These are phyloP conservation scores for Sericinus montela DNA, from an alignment of 2,888 invertebrate genomes.

Conservation along the genomic window DNA sequence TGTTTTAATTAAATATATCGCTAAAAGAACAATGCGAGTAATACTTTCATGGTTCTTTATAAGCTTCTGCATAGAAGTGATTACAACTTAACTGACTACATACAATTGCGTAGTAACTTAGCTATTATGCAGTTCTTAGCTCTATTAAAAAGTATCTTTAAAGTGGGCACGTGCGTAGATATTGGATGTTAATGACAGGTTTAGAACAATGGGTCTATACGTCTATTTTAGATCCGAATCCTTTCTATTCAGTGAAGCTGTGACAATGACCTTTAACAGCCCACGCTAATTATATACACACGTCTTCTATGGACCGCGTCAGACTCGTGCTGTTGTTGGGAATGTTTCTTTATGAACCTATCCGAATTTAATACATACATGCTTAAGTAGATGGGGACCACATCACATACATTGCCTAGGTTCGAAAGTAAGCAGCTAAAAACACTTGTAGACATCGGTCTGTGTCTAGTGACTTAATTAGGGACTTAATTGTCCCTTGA, in stretches of 20 bases:
- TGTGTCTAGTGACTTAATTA: too few species aligned
- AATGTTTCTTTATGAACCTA: constrained; percentile 39
- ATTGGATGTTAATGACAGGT: constrained; percentile 22
- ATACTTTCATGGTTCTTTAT: too few species aligned
- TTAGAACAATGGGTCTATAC: constrained; percentile 44
- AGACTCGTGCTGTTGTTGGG: constrained; percentile 51
- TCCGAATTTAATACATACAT: constrained; percentile 3
- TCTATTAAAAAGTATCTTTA: neutral
- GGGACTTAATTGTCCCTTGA: too few species aligned
- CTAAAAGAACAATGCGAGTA: too few species aligned
- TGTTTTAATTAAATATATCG: too few species aligned
- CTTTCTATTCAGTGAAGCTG: constrained; percentile 51
- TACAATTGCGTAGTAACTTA: too few species aligned
- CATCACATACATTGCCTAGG: too few species aligned
- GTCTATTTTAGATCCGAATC: constrained; percentile 45
- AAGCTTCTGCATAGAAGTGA: too few species aligned
- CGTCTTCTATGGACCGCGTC: constrained; percentile 51
- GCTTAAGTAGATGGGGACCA: neutral
- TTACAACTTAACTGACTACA: too few species aligned
- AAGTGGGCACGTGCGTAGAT: constrained; percentile 3
- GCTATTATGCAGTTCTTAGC: too few species aligned
- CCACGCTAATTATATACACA: constrained; percentile 75
- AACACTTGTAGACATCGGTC: too few species aligned
- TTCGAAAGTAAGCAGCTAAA: too few species aligned
- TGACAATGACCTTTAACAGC: constrained; percentile 75